A percentile compares a stretch with the other conserved stretches of the same genome.
phyloP scores from a whole-genome alignment of 2,888 invertebrate species.

The Myopa tessellatipennis region DNA sequence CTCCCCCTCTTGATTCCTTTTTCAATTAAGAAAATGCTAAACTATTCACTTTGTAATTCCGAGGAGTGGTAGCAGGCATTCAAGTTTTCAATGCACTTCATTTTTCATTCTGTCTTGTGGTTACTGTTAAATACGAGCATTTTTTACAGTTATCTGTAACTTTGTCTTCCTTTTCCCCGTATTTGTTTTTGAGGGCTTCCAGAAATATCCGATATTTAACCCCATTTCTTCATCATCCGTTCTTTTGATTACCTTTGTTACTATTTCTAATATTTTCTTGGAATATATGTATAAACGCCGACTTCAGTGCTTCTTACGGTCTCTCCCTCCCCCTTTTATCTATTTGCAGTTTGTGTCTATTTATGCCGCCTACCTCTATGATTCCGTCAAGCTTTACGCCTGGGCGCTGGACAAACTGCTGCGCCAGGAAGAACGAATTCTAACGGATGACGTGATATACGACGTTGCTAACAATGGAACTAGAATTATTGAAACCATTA shows the following conservation, averaged over 20 bases:
- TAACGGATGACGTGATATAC: constrained; percentile 75
- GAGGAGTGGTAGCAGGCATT: too few species aligned
- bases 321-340: neutral
- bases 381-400: constrained; percentile 93
- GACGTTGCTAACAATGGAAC: constrained; percentile 86
- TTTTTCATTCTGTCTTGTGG: neutral
- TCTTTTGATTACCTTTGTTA: neutral
- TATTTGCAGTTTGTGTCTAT: constrained; percentile 83
- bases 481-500: constrained; percentile 86
- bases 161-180: neutral
- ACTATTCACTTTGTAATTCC: too few species aligned
- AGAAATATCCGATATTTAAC: too few species aligned
- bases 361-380: constrained; percentile 94
- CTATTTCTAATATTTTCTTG: neutral
- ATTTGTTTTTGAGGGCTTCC: neutral
- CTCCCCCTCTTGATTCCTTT: too few species aligned
- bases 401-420: constrained; percentile 83
- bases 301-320: neutral
- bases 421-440: constrained; percentile 69
- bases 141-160: neutral
- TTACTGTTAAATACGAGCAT: too few species aligned
- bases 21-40: too few species aligned
- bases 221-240: too few species aligned
- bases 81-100: too few species aligned
- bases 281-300: neutral